A percentile compares a stretch with the other conserved stretches of the same genome.
These are phyloP conservation scores for Lycodopsis pacificus DNA, from an alignment of 2,797 vertebrate genomes.

Conservation along the genomic window DNA sequence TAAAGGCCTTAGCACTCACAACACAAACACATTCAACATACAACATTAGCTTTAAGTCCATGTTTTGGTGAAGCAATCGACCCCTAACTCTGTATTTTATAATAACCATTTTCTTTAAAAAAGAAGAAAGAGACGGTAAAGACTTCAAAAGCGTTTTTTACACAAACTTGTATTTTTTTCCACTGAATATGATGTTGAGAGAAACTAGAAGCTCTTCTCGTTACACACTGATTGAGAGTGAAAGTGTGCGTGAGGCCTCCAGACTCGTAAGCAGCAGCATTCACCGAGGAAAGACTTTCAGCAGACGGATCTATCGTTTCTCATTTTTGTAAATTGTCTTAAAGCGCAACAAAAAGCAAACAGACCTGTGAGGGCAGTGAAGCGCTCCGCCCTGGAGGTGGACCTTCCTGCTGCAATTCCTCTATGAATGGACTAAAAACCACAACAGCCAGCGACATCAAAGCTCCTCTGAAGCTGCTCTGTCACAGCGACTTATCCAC, in stretches of 20 bases:
- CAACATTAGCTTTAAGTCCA: too few relatives aligned
- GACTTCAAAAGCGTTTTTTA: neutral
- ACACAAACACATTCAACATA: too few relatives aligned
- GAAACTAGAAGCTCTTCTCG: neutral
- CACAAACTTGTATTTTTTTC: neutral
- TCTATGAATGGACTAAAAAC: constrained; percentile 26
- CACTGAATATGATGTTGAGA: neutral
- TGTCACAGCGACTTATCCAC: constrained; percentile 54
- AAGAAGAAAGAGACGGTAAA: too few relatives aligned
- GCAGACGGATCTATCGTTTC: neutral
- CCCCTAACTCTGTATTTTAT: neutral
- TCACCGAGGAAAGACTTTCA: neutral
- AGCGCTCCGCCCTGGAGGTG: constrained; percentile 1
- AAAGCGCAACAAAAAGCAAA: constrained; percentile 9
- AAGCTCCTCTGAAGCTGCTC: constrained; percentile 55
- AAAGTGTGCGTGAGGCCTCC: neutral
- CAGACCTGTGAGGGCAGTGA: neutral
- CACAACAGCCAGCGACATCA: constrained; percentile 45
- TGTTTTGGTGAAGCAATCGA: too few relatives aligned
- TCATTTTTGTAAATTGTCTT: constrained; percentile 27
- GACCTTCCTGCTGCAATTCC: constrained; percentile 5
- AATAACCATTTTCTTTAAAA: too few relatives aligned
- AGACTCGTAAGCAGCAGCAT: neutral
- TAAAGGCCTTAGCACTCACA: too few relatives aligned
- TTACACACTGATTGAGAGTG: too few relatives aligned